These are phyloP conservation scores for Panzeria rudis DNA, from an alignment of 2,888 invertebrate species.

Conservation along the genomic window DNA sequence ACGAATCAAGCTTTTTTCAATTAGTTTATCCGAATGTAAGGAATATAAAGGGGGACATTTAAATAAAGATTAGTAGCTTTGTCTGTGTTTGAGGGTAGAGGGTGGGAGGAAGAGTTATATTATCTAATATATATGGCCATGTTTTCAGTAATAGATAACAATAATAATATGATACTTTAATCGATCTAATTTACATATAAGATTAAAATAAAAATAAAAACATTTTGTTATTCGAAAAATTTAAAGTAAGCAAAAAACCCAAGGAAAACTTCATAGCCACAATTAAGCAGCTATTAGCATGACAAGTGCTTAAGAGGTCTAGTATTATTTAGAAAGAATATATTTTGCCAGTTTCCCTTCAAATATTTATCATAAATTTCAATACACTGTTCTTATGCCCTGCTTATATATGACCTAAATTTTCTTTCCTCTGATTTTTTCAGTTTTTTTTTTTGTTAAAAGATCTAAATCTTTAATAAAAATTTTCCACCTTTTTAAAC, in stretches of 20 bases:
- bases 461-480: slow-evolving; percentile 74
- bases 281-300: not conserved
- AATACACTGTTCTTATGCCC: not conserved
- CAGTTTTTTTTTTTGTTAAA: slow-evolving; percentile 74
- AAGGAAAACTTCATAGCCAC: not conserved
- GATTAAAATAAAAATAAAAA: not conserved
- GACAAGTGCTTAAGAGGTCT: not conserved
- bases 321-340: not conserved
- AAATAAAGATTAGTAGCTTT: no score
- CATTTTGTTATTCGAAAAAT: not conserved
- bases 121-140: not conserved
- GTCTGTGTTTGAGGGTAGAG: not conserved
- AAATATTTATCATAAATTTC: slow-evolving; percentile 53
- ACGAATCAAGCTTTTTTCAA: not conserved
- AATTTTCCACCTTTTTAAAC: slow-evolving; percentile 82
- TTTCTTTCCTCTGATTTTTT: not conserved
- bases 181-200: slow-evolving; percentile 33
- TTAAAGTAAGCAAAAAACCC: not conserved
- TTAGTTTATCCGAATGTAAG: not conserved
- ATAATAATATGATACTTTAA: slow-evolving; percentile 11
- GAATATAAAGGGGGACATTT: not conserved
- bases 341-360: not conserved
- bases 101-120: not conserved
- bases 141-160: not conserved
- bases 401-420: slow-evolving; percentile 34